These are phyloP conservation scores for Lutjanus campechanus DNA, from an alignment of 2,797 vertebrate species.

Conservation along the genomic window DNA sequence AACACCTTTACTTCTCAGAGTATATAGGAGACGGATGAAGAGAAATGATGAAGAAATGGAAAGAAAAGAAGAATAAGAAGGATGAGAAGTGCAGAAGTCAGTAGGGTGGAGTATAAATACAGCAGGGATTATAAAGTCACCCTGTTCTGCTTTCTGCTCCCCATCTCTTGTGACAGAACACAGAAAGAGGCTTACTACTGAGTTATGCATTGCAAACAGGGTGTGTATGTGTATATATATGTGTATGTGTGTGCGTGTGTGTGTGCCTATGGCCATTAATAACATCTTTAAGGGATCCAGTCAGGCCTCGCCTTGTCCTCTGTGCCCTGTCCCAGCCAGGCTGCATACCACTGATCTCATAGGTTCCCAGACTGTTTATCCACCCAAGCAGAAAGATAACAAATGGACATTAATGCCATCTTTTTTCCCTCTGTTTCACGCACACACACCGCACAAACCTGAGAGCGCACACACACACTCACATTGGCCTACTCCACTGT, in stretches of 20 bases:
- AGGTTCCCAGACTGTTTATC: conserved; percentile 57
- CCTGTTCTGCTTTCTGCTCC: conserved; percentile 82
- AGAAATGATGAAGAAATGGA: conserved; percentile 64
- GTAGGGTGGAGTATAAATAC: conserved; percentile 79
- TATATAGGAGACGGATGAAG: conserved; percentile 47
- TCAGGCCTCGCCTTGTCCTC: conserved; percentile 55
- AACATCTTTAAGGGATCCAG: conserved; percentile 70
- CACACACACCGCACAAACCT: conserved; percentile 40
- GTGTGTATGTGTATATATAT: conserved; percentile 53
- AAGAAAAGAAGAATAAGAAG: conserved; percentile 47
- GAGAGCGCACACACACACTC: conserved; percentile 13
- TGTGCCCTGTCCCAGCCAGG: conserved; percentile 58
- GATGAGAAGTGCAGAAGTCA: conserved; percentile 70
- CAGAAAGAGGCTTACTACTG: conserved; percentile 81
- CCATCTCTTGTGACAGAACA: conserved; percentile 79
- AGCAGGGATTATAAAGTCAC: conserved; percentile 83
- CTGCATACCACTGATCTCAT: conserved; percentile 63
- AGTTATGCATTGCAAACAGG: conserved; percentile 77
- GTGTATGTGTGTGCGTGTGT: conserved; percentile 28
- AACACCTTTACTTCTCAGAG: no score
- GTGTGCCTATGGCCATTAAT: conserved; percentile 68
- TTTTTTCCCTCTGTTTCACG: conserved; percentile 39
- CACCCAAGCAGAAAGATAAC: conserved; percentile 51
- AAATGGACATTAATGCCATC: conserved; percentile 56
- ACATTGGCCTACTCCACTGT: conserved; percentile 9